Evolutionary conservation across 1,140 invertebrate species (phyloP), one percentile per base, ranked within the genome.

Genomic region (Acromyrmex heyeri): DNA sequence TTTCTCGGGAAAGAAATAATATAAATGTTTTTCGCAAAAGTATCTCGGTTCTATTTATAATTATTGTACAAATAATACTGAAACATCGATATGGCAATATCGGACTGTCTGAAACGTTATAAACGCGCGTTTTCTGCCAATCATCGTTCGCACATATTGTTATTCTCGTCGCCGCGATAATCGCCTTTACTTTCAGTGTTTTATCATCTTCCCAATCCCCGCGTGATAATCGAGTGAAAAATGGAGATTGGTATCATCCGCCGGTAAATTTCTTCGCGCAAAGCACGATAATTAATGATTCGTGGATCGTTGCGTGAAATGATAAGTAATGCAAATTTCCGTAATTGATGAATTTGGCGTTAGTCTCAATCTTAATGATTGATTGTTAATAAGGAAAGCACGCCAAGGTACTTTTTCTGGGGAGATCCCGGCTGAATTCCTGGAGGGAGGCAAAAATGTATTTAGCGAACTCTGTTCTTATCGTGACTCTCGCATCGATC

Each of bases 401-500:
- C 3, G 12, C 3, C 7, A 16, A 69, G 44, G 8, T 4, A n/a
- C 12, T 48, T 59, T 48, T 59, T n/a, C 24, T 0, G 1, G 3
- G 18, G 14, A 27, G 62, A 30, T 30, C 30, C 16, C 14, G 48
- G 6, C 18, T 38, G 64, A 2, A 21, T 67, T 65, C 24, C 24
- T 76, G 21, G 3, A 48, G 21, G 27, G n/a, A 27, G 69, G 30
- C 57, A 18, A 73, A 62, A 48, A 73, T 73, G 21, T 83, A 44
- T 87, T 76, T 76, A 59, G 8, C 53, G 44, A 12, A 57, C 38
- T 64, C 44, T 14, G 7, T 27, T 50, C 85, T 87, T 87, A 90
- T 90, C 89, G 48, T 34, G 78, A 50, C 44, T 81, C 88, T 85
- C n/a, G 75, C 70, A 55, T 64, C 81, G 88, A 90, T 90, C 76